Base-by-base conservation (phyloP, 2,888 invertebrate genomes). In the Eupithecia subumbrata region DNA sequence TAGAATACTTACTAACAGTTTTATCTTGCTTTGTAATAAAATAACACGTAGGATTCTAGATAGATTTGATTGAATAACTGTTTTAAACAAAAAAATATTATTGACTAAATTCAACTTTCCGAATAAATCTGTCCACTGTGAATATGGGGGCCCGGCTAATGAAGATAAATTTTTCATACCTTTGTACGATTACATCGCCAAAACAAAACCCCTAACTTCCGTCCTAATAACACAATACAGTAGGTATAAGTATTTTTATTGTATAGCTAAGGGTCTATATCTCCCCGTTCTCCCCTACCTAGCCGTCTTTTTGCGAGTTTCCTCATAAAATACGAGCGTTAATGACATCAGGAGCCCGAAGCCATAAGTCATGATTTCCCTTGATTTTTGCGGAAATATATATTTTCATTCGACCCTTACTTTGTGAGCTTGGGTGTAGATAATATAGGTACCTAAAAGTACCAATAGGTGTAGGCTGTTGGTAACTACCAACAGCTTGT, bases 311-410 rank as follows among this genome's bases (percentile, higher is more conserved):
- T 74, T 68, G 70, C 68, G 75, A 76, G 85, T 83, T 84, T 81
- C 79, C 74, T 75, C 73, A 87, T 87, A 88, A 90, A 91, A 88
- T 91, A 89, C 90, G 85, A 84, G 78, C 86, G 80, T 86, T 92
- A 92, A 92, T 92, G 92, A 91, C 90, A 87, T 84, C 84, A 86
- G 86, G 80, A 84, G 86, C 86, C 84, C 86, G 85, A 83, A 84
- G 89, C 89, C 88, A 92, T 93, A 90, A 91, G 88, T 93, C 90
- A 92, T 91, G 84, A 90, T 93, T 93, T 91, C 89, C 86, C 83
- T 86, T 87, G 88, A 88, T 86, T 84, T 91, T 86, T 87, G 84
- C 82, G 83, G 85, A 88, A 85, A 91, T 91, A 91, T 90, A 89
- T 91, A 89, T 90, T 90, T 90, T 90, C 67, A 70, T 72, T 74